These are phyloP conservation scores for Amphipoea oculea DNA, from an alignment of 2,888 invertebrate genomes.

Conservation along the genomic window DNA sequence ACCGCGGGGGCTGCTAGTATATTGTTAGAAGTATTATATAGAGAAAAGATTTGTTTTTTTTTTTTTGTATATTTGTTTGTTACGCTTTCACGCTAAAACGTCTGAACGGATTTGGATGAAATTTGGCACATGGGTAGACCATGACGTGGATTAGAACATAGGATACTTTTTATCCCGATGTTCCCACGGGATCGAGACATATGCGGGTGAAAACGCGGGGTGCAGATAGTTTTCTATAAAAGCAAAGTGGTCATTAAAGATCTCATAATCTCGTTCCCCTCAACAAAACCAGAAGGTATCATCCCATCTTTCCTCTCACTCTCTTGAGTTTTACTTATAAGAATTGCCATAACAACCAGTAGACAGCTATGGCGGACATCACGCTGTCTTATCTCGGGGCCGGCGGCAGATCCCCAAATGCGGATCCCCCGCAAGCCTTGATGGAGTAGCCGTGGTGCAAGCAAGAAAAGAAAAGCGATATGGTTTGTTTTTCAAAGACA, in stretches of 20 bases:
- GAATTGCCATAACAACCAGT: conserved; percentile 53
- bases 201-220: neutral
- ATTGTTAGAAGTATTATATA: neutral
- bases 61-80: neutral
- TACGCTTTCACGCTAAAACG: neutral
- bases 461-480: neutral
- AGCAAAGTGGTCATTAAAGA: neutral
- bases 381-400: conserved; percentile 63
- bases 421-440: conserved; percentile 63
- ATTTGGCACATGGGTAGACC: neutral
- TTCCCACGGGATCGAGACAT: neutral
- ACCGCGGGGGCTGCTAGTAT: too few relatives aligned
- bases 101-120: neutral
- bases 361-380: conserved; percentile 51
- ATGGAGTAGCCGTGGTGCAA: conserved; percentile 50
- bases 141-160: neutral
- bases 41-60: neutral
- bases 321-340: conserved; percentile 36
- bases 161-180: neutral
- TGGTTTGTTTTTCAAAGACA: neutral
- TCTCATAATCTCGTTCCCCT: neutral
- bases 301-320: neutral
- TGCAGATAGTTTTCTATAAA: neutral
- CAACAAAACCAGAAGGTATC: conserved; percentile 18
- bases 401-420: conserved; percentile 58